Evolutionary conservation across 2,888 invertebrate genomes (phyloP), one percentile per base, ranked within the genome.

Genomic region (Pandemis corylana): DNA sequence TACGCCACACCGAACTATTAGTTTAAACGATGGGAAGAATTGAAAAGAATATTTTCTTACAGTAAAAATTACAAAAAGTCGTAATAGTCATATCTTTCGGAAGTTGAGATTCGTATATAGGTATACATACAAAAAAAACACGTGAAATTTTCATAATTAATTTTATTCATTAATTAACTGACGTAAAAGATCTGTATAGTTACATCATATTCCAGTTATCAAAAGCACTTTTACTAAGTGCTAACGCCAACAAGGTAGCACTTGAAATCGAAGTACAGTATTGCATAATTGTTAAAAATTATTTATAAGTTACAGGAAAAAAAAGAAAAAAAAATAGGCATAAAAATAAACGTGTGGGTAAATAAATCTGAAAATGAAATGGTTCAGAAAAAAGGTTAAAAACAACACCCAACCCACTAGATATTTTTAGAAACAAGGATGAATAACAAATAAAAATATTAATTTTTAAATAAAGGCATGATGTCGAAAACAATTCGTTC

Each of bases 161-260:
- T 28, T 59, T 28, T 10, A 28, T 59, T 20, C 12, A 72, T 72
- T 72, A 42, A 41, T 41, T 46, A 13, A 64, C 10, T 73, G 68
- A 68, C 28, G 56, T 12, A 73, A 64, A 63, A 56, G 36, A 49
- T 56, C 46, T 59, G 36, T 63, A 5, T 49, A 56, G 46, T 68
- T 73, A 64, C 72, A 63, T 72, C 72, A 68, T 73, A 63, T 56
- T 73, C 72, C 72, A 53, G 67, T 56, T 68, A 56, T 44, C 36
- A 20, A 68, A 41, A 15, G 36, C 13, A 56, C 67, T 67, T 62
- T 56, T 36, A 20, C 20, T 53, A 12, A 63, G 53, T 46, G 15
- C 44, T 6, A 12, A 59, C 5, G 12, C 59, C 4, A 15, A 51
- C 13, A 51, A n/a, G n/a, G 51, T 51, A n/a, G 12, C 6, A n/a